These are phyloP conservation scores for Blastobasis adustella DNA, from an alignment of 2,888 invertebrate genomes.

Conservation along the genomic window DNA sequence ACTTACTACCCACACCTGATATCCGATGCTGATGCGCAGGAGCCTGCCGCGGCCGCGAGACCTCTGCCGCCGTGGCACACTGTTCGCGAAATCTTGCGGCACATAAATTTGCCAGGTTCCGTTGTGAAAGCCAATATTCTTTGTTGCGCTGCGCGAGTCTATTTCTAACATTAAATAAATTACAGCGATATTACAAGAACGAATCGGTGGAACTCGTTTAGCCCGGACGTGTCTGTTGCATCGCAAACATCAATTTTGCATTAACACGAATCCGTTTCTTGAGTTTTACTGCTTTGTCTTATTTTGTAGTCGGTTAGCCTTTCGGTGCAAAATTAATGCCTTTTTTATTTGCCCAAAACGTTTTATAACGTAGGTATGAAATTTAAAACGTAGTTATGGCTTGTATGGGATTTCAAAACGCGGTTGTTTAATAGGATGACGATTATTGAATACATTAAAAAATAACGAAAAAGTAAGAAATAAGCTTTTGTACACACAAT, in stretches of 20 bases:
- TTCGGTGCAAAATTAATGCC: too few species aligned
- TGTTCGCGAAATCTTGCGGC: conserved; percentile 59
- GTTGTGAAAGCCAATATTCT: conserved; percentile 75
- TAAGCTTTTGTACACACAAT: too few species aligned
- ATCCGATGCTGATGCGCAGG: too few species aligned
- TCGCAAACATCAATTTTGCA: conserved; percentile 54
- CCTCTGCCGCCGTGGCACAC: conserved; percentile 16
- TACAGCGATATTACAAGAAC: conserved; percentile 71
- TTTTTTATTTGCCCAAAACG: too few species aligned
- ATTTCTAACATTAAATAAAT: conserved; percentile 74
- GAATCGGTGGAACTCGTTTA: conserved; percentile 64
- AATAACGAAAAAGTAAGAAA: too few species aligned
- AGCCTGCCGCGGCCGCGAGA: too few species aligned
- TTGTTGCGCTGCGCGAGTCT: conserved; percentile 63
- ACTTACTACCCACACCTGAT: too few species aligned
- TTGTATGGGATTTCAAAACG: too few species aligned
- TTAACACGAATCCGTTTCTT: conserved; percentile 26
- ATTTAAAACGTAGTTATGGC: too few species aligned
- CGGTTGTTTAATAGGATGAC: too few species aligned
- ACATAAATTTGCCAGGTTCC: conserved; percentile 69
- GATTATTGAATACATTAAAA: too few species aligned
- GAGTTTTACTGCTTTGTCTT: conserved; percentile 5
- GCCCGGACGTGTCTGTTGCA: conserved; percentile 58
- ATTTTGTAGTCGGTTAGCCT: not conserved
- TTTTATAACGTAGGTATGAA: too few species aligned